Evolutionary conservation across 2,113 vertebrate species (phyloP).

Genomic region (Podarcis raffonei): DNA sequence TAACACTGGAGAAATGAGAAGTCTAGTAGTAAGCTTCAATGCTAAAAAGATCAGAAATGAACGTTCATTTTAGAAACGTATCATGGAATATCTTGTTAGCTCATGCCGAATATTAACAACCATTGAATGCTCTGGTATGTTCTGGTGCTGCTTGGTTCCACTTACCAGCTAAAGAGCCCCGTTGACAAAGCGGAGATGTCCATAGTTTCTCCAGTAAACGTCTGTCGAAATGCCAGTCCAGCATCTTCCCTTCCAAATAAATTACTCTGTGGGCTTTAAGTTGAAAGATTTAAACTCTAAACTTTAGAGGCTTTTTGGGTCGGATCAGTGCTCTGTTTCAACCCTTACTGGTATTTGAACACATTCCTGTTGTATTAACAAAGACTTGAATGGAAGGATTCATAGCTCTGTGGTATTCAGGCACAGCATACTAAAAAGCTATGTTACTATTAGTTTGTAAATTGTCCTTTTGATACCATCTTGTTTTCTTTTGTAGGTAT

Average conservation of each 20-base stretch:
- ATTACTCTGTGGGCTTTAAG: constrained; percentile 66
- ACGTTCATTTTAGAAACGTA: constrained; percentile 40
- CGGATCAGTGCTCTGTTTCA: constrained; percentile 70
- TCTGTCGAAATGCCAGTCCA: constrained; percentile 51
- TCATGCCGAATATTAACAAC: constrained; percentile 33
- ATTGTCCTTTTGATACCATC: constrained; percentile 86
- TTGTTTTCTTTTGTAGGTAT: constrained; percentile 88
- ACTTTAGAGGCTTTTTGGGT: constrained; percentile 71
- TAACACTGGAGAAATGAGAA: neutral
- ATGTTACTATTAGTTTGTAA: constrained; percentile 83
- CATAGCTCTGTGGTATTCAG: constrained; percentile 75
- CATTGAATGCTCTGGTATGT: constrained; percentile 29
- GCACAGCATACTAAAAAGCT: constrained; percentile 78
- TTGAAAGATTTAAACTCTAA: constrained; percentile 60
- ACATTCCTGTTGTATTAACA: constrained; percentile 79
- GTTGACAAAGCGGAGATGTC: constrained; percentile 34
- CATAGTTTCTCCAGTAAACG: constrained; percentile 44
- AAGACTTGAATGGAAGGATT: constrained; percentile 76
- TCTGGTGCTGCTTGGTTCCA: constrained; percentile 60
- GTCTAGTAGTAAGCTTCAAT: constrained; percentile 54
- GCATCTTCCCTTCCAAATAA: constrained; percentile 56
- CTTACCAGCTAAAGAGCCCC: constrained; percentile 45
- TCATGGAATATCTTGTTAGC: neutral
- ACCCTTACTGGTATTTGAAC: constrained; percentile 76
- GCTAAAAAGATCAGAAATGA: constrained; percentile 59